These are phyloP conservation scores for Formica aserva DNA, from an alignment of 2,888 invertebrate species.

Conservation along the genomic window DNA sequence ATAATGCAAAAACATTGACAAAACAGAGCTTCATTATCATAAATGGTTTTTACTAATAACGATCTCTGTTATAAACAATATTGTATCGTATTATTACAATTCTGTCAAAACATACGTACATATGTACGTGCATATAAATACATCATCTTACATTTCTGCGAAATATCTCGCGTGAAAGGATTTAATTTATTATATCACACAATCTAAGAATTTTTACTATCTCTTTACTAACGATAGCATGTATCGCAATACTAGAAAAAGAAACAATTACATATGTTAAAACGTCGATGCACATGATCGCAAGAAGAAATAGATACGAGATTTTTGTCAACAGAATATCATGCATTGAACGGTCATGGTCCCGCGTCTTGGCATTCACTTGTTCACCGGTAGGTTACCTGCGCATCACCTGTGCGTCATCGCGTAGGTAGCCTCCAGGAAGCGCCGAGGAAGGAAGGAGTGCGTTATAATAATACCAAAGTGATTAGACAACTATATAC, in stretches of 20 bases:
- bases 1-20: background rate
- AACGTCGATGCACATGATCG: background rate
- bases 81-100: background rate
- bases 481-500: background rate
- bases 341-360: slow-evolving; percentile 32
- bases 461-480: background rate
- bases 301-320: background rate
- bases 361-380: slow-evolving; percentile 50
- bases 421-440: slow-evolving; percentile 70
- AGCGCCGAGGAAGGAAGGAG: background rate
- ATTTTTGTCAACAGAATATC: background rate
- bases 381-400: slow-evolving; percentile 71
- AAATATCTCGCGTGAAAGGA: background rate
- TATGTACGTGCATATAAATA: background rate
- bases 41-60: background rate
- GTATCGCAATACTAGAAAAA: background rate
- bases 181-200: background rate
- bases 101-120: background rate
- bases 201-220: background rate
- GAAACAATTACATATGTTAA: background rate
- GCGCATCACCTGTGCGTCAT: slow-evolving; percentile 75
- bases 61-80: background rate
- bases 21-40: background rate
- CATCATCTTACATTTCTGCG: background rate
- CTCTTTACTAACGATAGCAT: background rate